Evolutionary conservation across 2,797 vertebrate genomes (phyloP), one percentile per base, ranked within the genome.

Genomic region (Martes flavigula): DNA sequence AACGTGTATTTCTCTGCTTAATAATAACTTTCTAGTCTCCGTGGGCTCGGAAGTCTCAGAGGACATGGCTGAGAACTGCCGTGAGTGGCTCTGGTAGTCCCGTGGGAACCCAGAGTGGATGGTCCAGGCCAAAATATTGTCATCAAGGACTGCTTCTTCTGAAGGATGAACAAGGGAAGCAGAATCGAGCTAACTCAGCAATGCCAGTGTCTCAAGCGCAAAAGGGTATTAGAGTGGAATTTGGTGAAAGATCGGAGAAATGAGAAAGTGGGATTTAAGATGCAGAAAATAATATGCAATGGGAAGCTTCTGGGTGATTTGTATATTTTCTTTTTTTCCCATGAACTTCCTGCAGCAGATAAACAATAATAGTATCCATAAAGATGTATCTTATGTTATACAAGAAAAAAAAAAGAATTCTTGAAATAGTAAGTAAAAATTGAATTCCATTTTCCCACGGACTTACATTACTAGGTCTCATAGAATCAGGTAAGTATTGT

Each of bases 11-110:
- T 92, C 83, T 70, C 89, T 85, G 83, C 60, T 93, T 68, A 75
- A n/a, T 94, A 96, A 87, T 91, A 93, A 92, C 46, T 90, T 84
- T 73, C 84, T 79, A 43, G 90, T 78, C 38, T 96, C 83, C 81
- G 17, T 87, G 93, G 87, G 32, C 48, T 86, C 5, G 0, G 30
- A 78, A 91, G 92, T 96, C 90, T 92, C 95, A 85, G 30, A 92
- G 54, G 40, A 15, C 58, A 82, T 11, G 32, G 38, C 81, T 82
- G 10, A 97, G 81, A 90, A 64, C 23, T 62, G 21, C 35, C 7
- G 1, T 54, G 46, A 64, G 51, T 70, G 64, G 20, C 72, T 62
- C 78, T 56, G 10, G 40, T 88, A 95, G 60, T 92, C 90, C 30
- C 85, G 62, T 12, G 15, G 87, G 95, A 93, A 60, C 43, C 56